Evolutionary conservation across 2,888 invertebrate species (phyloP).

Genomic region (Ophion slaviceki): DNA sequence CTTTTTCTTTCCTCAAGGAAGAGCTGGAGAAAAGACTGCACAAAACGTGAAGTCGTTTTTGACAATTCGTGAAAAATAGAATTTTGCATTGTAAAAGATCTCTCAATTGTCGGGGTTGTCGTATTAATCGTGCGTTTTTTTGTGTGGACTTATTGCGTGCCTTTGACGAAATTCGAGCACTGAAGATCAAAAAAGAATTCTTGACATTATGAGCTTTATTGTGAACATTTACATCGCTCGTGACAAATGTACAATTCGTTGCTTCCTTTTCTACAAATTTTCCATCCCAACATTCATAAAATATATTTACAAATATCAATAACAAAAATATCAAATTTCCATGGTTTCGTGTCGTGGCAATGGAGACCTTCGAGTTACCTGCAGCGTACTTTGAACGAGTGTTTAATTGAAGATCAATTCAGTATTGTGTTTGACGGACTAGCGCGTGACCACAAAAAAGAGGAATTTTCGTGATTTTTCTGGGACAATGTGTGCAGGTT

Average conservation of each 20-base stretch:
- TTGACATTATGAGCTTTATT: constrained; percentile 50
- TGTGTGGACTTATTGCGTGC: no score
- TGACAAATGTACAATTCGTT: constrained; percentile 35
- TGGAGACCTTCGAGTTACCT: background rate
- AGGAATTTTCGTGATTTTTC: no score
- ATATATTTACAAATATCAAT: constrained; percentile 37
- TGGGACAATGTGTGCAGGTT: no score
- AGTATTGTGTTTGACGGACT: background rate
- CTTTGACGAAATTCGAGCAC: background rate
- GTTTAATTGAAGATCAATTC: background rate
- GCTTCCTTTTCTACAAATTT: constrained; percentile 29
- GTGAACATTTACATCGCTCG: constrained; percentile 21
- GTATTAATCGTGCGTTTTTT: no score
- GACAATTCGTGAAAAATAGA: background rate
- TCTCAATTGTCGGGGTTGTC: background rate
- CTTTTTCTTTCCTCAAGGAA: background rate
- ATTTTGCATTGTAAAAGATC: no score
- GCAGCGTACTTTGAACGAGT: background rate
- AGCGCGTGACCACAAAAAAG: background rate
- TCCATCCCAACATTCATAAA: constrained; percentile 46
- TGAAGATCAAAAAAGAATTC: background rate
- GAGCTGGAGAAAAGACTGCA: background rate
- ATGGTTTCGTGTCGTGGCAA: background rate
- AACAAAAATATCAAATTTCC: constrained; percentile 57
- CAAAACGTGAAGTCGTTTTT: background rate